Percentiles rank a stretch among this genome's conserved stretches.
These are phyloP conservation scores for Oriolus oriolus DNA, from an alignment of 2,113 vertebrate genomes.

Conservation along the genomic window DNA sequence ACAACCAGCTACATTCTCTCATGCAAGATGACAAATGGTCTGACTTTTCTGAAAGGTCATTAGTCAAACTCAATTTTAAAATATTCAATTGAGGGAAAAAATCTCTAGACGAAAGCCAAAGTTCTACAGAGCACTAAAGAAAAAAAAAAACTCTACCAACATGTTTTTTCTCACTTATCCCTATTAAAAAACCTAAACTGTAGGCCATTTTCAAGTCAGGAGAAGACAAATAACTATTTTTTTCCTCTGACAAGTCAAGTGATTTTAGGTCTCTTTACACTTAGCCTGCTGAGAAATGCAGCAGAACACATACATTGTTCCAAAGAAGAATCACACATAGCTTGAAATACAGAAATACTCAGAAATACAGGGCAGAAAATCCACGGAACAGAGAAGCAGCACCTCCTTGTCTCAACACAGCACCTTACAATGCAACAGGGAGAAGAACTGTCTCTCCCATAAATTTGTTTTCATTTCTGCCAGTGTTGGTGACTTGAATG, in stretches of 20 bases:
- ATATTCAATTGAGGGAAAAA: background rate
- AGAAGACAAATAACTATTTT: background rate
- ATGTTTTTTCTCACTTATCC: background rate
- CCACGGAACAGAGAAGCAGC: background rate
- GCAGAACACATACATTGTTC: background rate
- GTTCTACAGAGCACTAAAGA: background rate
- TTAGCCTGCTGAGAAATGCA: background rate
- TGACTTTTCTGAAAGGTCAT: slow-evolving; percentile 27
- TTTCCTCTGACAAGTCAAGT: background rate
- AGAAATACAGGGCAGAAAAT: background rate
- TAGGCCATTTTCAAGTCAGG: background rate
- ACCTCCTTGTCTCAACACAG: background rate
- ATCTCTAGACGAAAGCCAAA: background rate
- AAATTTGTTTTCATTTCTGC: background rate
- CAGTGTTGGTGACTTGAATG: background rate
- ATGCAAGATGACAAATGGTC: slow-evolving; percentile 27
- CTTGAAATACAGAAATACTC: background rate
- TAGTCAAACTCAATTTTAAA: slow-evolving; percentile 34
- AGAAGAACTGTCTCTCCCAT: background rate
- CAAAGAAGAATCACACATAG: background rate
- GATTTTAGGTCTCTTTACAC: background rate
- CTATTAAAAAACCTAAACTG: background rate
- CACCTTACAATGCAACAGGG: background rate
- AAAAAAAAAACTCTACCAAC: background rate
- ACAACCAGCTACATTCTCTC: background rate